Base-by-base conservation (phyloP, 2,113 vertebrate genomes). In the Chaetodon auriga region DNA sequence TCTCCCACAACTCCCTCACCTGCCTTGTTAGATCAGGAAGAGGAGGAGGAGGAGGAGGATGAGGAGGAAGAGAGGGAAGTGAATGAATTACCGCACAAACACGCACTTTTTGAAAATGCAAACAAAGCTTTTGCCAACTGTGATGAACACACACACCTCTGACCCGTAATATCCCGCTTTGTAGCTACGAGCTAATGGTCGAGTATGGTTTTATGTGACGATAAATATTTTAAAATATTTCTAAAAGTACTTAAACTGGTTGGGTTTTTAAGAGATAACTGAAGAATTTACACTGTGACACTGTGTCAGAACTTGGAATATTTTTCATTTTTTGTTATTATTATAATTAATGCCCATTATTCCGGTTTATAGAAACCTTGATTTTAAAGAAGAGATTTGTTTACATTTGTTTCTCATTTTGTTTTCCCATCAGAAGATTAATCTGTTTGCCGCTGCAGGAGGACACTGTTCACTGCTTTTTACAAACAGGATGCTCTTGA, bases 121-220 rank as follows among this genome's bases (percentile, higher is more conserved):
- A 73, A 73, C 16, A 23, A 64, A 73, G 77, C 51, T 12, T 73
- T 48, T 25, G 55, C 54, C 35, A 19, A n/a, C n/a, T 62, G 49
- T 43, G 48, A 54, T 30, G 46, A 45, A 63, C 71, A 64, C n/a
- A 19, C 51, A 55, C 48, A 46, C 19, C 23, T 46, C 25, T 80
- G 38, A 72, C 19, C 38, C 7, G 14, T 49, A 23, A 46, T 46
- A 12, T 16, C 13, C 3, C 14, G 14, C 16, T 2, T 4, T 23
- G 12, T 23, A 71, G 36, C 14, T 36, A 41, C 7, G 8, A 51
- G 9, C 71, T 61, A 36, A 72, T 6, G 38, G 36, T 45, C 7
- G 38, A n/a, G 36, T 43, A 53, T 12, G 9, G 13, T 71, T 71
- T 53, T 45, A 21, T 43, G 6, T 9, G 16, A 41, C 21, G 38